Evolutionary conservation across 2,797 vertebrate genomes (phyloP), one percentile per base, ranked within the genome.

Genomic region (Hapalemur alaotrensis): DNA sequence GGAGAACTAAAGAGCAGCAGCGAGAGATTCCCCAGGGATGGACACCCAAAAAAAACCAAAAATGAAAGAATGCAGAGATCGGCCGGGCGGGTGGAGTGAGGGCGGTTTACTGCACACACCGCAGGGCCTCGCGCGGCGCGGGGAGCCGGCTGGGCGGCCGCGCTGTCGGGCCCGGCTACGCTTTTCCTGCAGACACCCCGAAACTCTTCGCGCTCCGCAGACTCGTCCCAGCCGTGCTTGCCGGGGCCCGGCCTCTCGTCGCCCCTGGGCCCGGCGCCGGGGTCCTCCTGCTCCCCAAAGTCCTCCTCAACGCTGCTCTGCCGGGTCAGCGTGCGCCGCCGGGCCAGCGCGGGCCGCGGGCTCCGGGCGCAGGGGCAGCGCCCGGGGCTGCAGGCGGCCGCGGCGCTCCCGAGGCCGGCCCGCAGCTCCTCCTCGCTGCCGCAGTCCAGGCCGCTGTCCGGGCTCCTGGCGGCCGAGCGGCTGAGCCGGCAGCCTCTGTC

Each of bases 371-470:
- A 99, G 70, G 99, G 98, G 0, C 99, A 99, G 94, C 98, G 99
- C 96, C 99, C 98, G 1, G 97, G 95, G 48, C 97, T 96, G 96
- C 98, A 95, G 76, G 97, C 90, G 78, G 96, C 89, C 0, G 94
- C 82, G 7, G 90, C 18, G 9, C 97, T 98, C 7, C 99, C 97
- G 96, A 98, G 98, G 38, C 98, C 98, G 43, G 99, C 99, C 3
- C 99, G 99, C 0, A 89, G 89, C 59, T 99, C 98, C 30, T 99
- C 99, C 79, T 99, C 99, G 0, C 99, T 99, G 91, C 99, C 99
- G 1, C 99, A 99, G 98, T 99, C 99, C 94, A 99, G 98, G 59
- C 99, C 99, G 2, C 99, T 99, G 99, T 99, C 99, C 0, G 99
- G 99, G 98, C 99, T 99, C 96, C 99, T 99, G 14, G 99, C 99